phyloP scores from a whole-genome alignment of 2,888 invertebrate species.

The Stegana nigrithorax region DNA sequence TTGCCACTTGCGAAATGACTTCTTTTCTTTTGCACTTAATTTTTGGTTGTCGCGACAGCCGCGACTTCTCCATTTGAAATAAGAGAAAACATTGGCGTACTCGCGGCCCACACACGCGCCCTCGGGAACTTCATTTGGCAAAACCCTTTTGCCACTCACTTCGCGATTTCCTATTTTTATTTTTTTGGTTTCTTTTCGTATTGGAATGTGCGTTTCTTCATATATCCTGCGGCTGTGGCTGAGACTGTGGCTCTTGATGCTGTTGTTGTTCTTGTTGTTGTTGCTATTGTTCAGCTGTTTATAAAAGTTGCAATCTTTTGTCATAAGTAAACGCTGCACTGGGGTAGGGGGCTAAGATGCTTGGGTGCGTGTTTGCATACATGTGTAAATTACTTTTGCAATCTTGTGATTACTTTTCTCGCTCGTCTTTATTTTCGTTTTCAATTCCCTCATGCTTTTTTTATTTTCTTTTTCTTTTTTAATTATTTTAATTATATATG shows the following conservation, averaged over 20 bases:
- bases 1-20: conserved; percentile 40
- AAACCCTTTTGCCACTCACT: conserved; percentile 12
- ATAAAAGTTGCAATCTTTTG: conserved; percentile 17
- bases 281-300: background rate
- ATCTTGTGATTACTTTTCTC: conserved; percentile 57
- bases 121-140: conserved; percentile 31
- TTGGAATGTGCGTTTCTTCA: conserved; percentile 41
- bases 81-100: conserved; percentile 57
- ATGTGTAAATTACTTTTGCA: conserved; percentile 59
- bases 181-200: conserved; percentile 35
- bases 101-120: too few species aligned
- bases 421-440: background rate
- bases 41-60: conserved; percentile 47
- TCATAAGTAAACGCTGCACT: conserved; percentile 18
- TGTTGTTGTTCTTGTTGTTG: background rate
- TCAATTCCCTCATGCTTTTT: conserved; percentile 2
- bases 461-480: conserved; percentile 64
- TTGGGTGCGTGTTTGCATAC: conserved; percentile 52
- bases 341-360: conserved; percentile 22
- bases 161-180: too few species aligned
- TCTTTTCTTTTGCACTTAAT: conserved; percentile 62
- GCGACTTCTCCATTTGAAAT: conserved; percentile 34
- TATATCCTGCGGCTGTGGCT: conserved; percentile 58
- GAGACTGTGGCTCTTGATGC: conserved; percentile 28
- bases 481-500: conserved; percentile 17